Base-by-base conservation (phyloP, 2,888 invertebrate species). In the Netelia melanura region DNA sequence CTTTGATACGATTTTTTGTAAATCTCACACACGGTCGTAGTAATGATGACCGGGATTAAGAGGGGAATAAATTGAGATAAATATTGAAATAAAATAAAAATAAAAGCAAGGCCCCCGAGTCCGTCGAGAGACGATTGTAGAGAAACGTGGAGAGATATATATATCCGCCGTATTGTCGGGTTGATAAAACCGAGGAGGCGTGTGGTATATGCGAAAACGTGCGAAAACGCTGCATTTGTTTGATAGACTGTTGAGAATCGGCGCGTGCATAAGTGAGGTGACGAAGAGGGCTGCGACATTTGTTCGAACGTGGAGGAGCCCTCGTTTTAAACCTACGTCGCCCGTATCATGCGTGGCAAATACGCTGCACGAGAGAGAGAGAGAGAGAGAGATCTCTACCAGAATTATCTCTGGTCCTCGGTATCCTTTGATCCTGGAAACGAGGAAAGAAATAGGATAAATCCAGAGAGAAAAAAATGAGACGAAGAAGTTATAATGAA, bases 1-100 rank as follows among this genome's bases (percentile, higher is more conserved):
- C 79, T 80, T 87, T 82, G 79, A 85, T 87, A 85, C 81, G 79
- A 84, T 82, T 84, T 87, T 86, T 85, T 85, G 79, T 67, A 76
- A 81, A 77, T 75, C 65, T 81, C 84, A 75, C 65, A 84, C 75
- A 84, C 84, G 78, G 65, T 84, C 75, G 65, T 64, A 64, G 62
- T 52, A 72, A 8, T 54, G 3, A 68, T 43, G 61, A 58, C 43
- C 67, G 81, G 21, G 9, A 56, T 6, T 17, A 17, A n/a, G 56
- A 9, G 6, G 21, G 44, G 71, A 44, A 68, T 52, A 72, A 74
- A 61, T 67, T 43, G 44, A 44, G 30, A 61, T 62, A 48, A 74
- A 64, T 38, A 64, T 21, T 43, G 61, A 52, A 64, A 43, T 54
- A 64, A 21, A 17, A 30, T 48, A 11, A 23, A 23, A 38, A 56